Evolutionary conservation across 2,113 vertebrate genomes (phyloP).

Genomic region (Clarias gariepinus): DNA sequence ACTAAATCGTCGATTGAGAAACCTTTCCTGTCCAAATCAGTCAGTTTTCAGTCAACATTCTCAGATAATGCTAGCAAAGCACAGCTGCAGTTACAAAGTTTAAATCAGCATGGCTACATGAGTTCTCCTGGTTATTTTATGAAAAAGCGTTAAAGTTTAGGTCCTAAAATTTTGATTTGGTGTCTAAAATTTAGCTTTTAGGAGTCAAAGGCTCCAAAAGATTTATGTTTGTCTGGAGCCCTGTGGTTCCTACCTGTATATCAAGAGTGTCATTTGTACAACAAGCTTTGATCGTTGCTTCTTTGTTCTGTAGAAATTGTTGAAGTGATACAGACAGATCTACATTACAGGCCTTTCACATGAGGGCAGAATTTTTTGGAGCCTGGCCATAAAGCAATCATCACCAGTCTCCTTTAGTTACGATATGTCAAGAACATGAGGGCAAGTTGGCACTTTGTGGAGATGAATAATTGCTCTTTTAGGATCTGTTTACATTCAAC

Average conservation of each 20-base stretch:
- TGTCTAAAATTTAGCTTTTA: too few relatives aligned
- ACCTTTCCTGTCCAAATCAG: too few relatives aligned
- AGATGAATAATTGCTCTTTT: constrained; percentile 64
- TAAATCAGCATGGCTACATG: too few relatives aligned
- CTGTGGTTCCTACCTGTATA: not conserved
- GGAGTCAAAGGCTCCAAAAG: too few relatives aligned
- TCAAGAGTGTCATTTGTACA: constrained; percentile 31
- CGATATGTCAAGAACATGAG: constrained; percentile 66
- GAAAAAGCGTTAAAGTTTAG: too few relatives aligned
- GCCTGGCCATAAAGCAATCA: constrained; percentile 66
- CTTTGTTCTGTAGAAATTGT: constrained; percentile 48
- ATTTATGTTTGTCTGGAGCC: too few relatives aligned
- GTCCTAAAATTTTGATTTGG: too few relatives aligned
- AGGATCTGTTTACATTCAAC: constrained; percentile 60
- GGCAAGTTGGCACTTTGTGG: constrained; percentile 63
- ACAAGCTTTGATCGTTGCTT: constrained; percentile 49
- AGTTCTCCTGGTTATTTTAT: too few relatives aligned
- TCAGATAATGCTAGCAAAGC: too few relatives aligned
- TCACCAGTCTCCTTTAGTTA: constrained; percentile 59
- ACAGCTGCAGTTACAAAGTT: too few relatives aligned
- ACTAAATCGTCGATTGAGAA: too few relatives aligned
- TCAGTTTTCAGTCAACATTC: too few relatives aligned
- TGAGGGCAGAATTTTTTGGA: constrained; percentile 63
- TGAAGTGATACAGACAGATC: constrained; percentile 56
- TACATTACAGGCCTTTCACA: constrained; percentile 54